Percentiles rank a stretch among this genome's conserved stretches.
Evolutionary conservation across 92 coral and sea anemone genomes (phyloP).

Genomic region (Chrysogorgia sp.): DNA sequence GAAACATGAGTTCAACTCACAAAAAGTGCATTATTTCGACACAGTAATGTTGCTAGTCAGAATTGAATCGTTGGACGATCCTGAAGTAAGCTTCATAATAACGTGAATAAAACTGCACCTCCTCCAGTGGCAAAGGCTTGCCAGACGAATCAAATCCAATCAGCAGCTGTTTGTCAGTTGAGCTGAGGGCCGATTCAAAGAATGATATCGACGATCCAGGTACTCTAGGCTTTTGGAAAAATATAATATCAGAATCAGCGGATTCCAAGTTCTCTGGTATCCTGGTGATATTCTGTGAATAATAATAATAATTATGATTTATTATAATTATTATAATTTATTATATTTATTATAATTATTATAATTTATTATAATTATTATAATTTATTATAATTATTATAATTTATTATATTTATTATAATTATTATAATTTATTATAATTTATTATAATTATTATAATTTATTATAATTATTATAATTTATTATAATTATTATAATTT

Average conservation of each 20-base stretch:
- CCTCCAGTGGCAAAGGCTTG: constrained; percentile 3
- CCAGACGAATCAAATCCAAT: constrained; percentile 16
- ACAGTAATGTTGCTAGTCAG: no score
- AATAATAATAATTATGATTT: neutral
- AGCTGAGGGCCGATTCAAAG: neutral
- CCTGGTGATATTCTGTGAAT: neutral
- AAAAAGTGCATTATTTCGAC: no score
- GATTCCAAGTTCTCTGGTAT: neutral
- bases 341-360: no score
- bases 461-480: no score
- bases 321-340: no score
- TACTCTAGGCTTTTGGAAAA: constrained; percentile 6
- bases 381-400: no score
- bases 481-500: neutral
- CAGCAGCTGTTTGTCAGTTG: neutral
- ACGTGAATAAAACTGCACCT: neutral
- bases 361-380: no score
- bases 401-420: no score
- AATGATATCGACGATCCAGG: neutral
- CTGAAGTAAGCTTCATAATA: constrained; percentile 18
- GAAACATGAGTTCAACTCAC: no score
- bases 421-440: no score
- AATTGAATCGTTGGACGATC: neutral
- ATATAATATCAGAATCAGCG: neutral
- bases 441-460: no score